Conservation (phyloP, 2,113 vertebrate species). For the Ptychochromis oligacanthus region DNA sequence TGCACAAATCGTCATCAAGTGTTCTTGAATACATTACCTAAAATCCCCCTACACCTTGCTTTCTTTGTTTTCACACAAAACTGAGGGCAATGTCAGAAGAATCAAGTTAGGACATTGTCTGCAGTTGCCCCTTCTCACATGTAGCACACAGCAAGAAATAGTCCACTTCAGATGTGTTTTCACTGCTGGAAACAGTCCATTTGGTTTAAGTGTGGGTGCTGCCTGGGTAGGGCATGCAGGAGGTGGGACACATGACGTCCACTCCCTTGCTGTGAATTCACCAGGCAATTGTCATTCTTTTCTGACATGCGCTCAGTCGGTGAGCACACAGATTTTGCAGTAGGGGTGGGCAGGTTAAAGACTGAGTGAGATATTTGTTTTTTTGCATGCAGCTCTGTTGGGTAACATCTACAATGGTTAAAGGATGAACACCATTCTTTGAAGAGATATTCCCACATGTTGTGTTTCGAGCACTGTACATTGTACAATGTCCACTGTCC, state of each 20-base stretch:
- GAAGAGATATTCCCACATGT: neutral
- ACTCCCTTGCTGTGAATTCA: neutral
- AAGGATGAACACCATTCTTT: neutral
- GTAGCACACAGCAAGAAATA: neutral
- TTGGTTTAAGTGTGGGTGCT: neutral
- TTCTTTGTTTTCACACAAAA: neutral
- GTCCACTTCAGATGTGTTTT: neutral
- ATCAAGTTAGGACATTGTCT: neutral
- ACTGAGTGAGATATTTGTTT: neutral
- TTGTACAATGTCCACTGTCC: neutral
- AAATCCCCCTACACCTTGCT: neutral
- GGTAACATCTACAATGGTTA: neutral
- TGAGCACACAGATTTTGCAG: neutral
- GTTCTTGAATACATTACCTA: neutral
- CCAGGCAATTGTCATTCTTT: neutral
- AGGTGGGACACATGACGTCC: neutral
- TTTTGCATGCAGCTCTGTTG: neutral
- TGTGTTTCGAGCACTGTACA: neutral
- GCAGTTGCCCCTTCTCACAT: neutral
- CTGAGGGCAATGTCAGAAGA: neutral
- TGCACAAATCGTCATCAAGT: neutral
- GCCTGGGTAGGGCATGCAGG: neutral
- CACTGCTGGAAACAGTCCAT: neutral
- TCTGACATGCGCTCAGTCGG: neutral
- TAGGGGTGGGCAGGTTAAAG: neutral